Percentiles rank a stretch among this genome's conserved stretches.
Conservation (phyloP, 2,113 vertebrate genomes). For the Cinclus mexicanus region DNA sequence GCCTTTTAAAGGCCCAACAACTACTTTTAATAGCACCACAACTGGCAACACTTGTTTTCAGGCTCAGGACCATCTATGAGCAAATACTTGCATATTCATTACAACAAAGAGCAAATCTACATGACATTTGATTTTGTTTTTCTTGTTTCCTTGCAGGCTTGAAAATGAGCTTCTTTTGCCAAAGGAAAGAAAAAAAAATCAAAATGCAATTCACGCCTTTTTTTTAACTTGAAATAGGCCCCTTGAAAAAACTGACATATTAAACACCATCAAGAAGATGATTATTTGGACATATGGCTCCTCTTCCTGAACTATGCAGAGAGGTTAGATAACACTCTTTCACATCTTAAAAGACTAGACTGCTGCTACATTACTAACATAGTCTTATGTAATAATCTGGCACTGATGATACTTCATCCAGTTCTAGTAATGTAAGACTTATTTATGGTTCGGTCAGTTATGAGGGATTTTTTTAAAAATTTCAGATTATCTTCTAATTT, state of each 20-base stretch:
- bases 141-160: conserved; percentile 59
- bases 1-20: neutral
- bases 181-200: conserved; percentile 30
- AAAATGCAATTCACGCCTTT: conserved; percentile 48
- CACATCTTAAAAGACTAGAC: conserved; percentile 61
- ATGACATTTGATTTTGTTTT: conserved; percentile 73
- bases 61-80: conserved; percentile 28
- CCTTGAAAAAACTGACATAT: conserved; percentile 54
- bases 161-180: conserved; percentile 63
- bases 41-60: neutral
- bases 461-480: neutral
- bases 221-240: conserved; percentile 39
- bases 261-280: conserved; percentile 62
- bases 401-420: conserved; percentile 9
- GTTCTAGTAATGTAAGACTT: neutral
- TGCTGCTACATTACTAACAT: conserved; percentile 52
- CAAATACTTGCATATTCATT: conserved; percentile 55
- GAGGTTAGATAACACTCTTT: conserved; percentile 63
- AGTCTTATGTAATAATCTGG: conserved; percentile 48
- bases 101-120: conserved; percentile 69
- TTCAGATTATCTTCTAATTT: conserved; percentile 9
- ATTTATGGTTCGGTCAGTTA: neutral
- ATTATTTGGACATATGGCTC: conserved; percentile 70
- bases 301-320: conserved; percentile 58
- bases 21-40: neutral